phyloP scores from a whole-genome alignment of 37 sponge, comb jelly and placozoan genomes.

The Cladorhizidae sp. region DNA sequence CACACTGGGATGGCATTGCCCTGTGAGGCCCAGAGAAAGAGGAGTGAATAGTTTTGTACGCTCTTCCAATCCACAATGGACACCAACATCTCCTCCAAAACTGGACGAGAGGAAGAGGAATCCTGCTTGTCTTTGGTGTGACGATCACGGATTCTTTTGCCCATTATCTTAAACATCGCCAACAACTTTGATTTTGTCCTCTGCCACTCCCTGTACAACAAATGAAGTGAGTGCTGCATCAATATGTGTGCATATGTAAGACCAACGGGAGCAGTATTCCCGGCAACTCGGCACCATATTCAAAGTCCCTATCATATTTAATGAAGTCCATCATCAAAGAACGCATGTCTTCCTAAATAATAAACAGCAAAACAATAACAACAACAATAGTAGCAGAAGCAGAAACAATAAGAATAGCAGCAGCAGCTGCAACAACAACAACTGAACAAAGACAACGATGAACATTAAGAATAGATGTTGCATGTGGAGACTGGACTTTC shows the following conservation, averaged over 20 bases:
- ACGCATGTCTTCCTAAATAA: constrained; percentile 36
- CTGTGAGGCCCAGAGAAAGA: constrained; percentile 87
- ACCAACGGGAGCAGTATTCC: constrained; percentile 67
- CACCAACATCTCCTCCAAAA: constrained; percentile 42
- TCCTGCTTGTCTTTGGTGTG: background rate
- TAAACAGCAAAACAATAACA: background rate
- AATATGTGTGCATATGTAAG: background rate
- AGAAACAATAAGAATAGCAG: background rate
- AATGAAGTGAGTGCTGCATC: background rate
- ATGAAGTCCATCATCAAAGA: constrained; percentile 40
- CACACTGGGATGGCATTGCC: constrained; percentile 84
- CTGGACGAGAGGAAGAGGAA: no score
- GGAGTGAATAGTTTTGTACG: constrained; percentile 73
- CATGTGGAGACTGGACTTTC: no score
- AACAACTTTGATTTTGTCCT: constrained; percentile 35
- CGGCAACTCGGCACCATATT: constrained; percentile 82
- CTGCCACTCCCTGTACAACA: constrained; percentile 37
- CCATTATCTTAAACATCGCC: constrained; percentile 19
- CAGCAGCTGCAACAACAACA: background rate
- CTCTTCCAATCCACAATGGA: constrained; percentile 34
- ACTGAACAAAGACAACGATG: no score
- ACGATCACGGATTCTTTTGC: constrained; percentile 2
- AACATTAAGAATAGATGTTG: no score
- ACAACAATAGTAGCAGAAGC: background rate
- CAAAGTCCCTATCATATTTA: constrained; percentile 85